A percentile compares a stretch with the other conserved stretches of the same genome.
phyloP scores from a whole-genome alignment of 2,888 invertebrate genomes.

The Trichogramma evanescens region DNA sequence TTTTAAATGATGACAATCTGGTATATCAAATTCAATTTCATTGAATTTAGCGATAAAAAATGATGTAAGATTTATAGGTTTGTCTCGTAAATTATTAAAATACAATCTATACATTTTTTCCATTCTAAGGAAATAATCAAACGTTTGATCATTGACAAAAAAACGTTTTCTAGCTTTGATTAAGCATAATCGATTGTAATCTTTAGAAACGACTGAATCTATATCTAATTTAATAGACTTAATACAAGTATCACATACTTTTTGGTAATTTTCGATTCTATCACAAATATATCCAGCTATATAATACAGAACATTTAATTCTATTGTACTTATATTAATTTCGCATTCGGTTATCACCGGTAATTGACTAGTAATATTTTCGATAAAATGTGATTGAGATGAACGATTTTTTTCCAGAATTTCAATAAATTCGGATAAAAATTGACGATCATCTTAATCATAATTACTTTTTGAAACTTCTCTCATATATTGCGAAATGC shows the following conservation, averaged over 20 bases:
- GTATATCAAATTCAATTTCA: neutral
- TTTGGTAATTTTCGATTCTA: slow-evolving; percentile 1
- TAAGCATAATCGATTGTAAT: neutral
- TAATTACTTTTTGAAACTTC: slow-evolving; percentile 1
- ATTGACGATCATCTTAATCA: neutral
- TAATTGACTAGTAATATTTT: neutral
- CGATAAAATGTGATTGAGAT: neutral
- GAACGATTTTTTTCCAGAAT: neutral
- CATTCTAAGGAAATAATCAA: neutral
- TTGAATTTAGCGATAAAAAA: neutral
- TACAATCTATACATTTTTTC: neutral
- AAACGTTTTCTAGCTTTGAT: neutral
- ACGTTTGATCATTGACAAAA: neutral
- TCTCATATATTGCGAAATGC: slow-evolving; percentile 1
- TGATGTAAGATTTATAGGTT: neutral
- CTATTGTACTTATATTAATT: neutral
- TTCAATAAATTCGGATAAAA: slow-evolving; percentile 4
- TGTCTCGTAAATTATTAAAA: neutral
- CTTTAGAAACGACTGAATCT: neutral
- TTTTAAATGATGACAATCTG: neutral
- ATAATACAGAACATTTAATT: slow-evolving; percentile 1
- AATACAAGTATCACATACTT: slow-evolving; percentile 1
- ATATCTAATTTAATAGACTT: neutral
- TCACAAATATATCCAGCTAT: neutral
- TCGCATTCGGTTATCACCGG: neutral